Evolutionary conservation across 1,140 invertebrate species (phyloP), one percentile per base, ranked within the genome.

Genomic region (Druon quercuslanigerum): DNA sequence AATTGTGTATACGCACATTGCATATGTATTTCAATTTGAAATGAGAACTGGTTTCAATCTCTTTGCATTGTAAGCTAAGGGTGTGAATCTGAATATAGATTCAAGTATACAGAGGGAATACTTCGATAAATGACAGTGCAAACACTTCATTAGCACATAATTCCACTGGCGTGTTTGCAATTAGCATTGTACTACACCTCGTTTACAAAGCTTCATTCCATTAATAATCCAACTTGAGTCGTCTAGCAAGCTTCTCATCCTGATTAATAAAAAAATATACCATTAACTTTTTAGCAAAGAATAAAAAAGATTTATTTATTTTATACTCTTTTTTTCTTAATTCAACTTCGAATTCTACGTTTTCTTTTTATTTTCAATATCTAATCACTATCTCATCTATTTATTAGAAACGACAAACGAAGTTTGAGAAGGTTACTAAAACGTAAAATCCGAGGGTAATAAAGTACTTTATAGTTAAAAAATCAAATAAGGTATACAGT

Each of bases 91-190:
- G 25, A 66, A 7, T 66, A 66, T 66, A 57, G 13, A 66, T 40
- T 14, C 40, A 66, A 14, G 40, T n/a, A n/a, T 66, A 20, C 9
- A 14, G 14, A 40, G 60, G n/a, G 14, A 33, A 66, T 66, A 33
- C 33, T 66, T 66, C 60, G 60, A 66, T 66, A 66, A 66, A 33
- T 66, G 60, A 66, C 60, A 66, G 60, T 40, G 60, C 60, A 66
- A 66, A 66, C 60, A 66, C 60, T 66, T 66, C 60, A 66, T 66
- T 66, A 66, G 60, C 60, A 66, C 60, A 66, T 66, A 66, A 66
- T 66, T 66, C 60, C 14, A 66, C 60, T 40, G 60, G 33, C 40
- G 60, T 66, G 60, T 66, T 66, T 66, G 60, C 60, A 66, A 66
- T 66, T 66, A 66, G 60, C 60, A 66, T 66, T 66, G 60, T 66